Evolutionary conservation across 2,888 invertebrate species (phyloP).

Genomic region (Rotaria sp.): DNA sequence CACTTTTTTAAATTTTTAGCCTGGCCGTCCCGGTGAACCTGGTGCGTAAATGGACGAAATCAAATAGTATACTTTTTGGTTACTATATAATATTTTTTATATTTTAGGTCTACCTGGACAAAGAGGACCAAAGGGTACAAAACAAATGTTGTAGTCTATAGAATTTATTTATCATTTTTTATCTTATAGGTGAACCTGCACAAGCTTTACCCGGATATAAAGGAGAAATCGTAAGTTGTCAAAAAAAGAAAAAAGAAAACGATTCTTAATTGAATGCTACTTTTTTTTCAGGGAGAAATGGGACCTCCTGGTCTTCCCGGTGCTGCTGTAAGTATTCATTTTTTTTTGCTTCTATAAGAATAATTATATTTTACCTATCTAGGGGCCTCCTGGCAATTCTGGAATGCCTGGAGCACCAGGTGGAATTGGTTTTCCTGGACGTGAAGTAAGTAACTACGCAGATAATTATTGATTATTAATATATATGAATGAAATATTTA

Average conservation of each 20-base stretch:
- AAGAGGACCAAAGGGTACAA: neutral
- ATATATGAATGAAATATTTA: conserved; percentile 41
- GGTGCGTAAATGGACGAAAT: neutral
- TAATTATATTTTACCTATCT: neutral
- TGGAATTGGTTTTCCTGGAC: neutral
- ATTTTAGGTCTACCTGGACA: conserved; percentile 2
- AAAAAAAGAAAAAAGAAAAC: neutral
- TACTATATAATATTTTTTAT: neutral
- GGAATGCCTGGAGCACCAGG: conserved; percentile 34
- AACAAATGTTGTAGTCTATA: neutral
- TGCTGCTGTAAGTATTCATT: conserved; percentile 29
- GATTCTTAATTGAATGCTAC: neutral
- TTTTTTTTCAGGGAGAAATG: conserved; percentile 14
- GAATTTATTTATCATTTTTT: neutral
- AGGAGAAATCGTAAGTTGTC: conserved; percentile 12
- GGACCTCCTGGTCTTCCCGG: conserved; percentile 35
- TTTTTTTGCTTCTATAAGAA: too few relatives aligned
- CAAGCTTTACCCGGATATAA: conserved; percentile 27
- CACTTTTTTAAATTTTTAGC: too few relatives aligned
- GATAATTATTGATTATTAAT: neutral
- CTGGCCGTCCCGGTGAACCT: conserved; percentile 16
- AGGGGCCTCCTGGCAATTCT: conserved; percentile 30
- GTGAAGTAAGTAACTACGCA: neutral
- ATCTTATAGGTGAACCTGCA: neutral
- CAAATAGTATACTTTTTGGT: neutral